These are phyloP conservation scores for Drosophila simulans DNA, from an alignment of 1,140 invertebrate genomes.

Conservation along the genomic window DNA sequence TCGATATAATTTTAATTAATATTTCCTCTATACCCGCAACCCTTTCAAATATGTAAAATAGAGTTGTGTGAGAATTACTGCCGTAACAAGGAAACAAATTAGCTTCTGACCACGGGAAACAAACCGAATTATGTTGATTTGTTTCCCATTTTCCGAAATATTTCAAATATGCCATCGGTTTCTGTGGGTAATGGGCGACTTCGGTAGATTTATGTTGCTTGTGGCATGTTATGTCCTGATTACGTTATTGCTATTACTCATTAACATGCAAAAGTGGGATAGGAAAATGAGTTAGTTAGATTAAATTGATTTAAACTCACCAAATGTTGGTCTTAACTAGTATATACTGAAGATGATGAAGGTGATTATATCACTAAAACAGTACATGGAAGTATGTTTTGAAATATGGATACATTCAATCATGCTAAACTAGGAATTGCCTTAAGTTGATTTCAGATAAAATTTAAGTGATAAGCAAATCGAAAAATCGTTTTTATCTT, in stretches of 20 bases:
- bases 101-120: constrained; percentile 38
- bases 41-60: constrained; percentile 1
- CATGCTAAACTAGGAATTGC: too few relatives aligned
- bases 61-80: constrained; percentile 15
- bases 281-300: constrained; percentile 7
- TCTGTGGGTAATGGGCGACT: neutral
- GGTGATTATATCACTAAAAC: too few relatives aligned
- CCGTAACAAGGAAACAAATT: constrained; percentile 46
- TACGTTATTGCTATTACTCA: constrained; percentile 25
- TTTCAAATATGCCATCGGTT: constrained; percentile 39
- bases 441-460: neutral
- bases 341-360: too few relatives aligned
- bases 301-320: constrained; percentile 26
- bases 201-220: neutral
- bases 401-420: too few relatives aligned
- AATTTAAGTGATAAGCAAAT: neutral
- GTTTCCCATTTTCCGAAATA: constrained; percentile 55
- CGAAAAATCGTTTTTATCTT: constrained; percentile 6
- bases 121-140: constrained; percentile 65
- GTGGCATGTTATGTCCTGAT: constrained; percentile 34
- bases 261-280: constrained; percentile 30
- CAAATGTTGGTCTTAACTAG: neutral
- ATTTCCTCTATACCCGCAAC: neutral
- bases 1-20: constrained; percentile 39
- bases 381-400: too few relatives aligned